Conservation (phyloP, 2,888 invertebrate genomes). For the Hanleya hanleyi region DNA sequence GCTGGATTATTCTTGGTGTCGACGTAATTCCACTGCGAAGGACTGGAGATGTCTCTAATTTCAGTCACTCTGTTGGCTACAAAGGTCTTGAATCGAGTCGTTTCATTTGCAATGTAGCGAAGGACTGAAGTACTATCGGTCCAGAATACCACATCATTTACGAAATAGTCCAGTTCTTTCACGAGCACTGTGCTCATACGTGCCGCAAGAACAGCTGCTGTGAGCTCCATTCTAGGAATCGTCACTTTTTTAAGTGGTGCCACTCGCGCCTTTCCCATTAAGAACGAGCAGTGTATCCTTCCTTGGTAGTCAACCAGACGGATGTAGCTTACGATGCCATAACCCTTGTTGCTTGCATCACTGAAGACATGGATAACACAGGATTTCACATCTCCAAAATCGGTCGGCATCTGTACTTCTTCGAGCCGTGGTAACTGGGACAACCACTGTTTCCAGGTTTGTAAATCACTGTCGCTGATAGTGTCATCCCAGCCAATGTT, state of each 20-base stretch:
- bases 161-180: conserved; percentile 13
- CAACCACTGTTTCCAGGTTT: conserved; percentile 21
- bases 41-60: conserved; percentile 20
- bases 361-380: conserved; percentile 31
- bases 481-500: not conserved
- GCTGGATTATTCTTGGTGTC: conserved; percentile 19
- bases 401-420: conserved; percentile 26
- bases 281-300: conserved; percentile 32
- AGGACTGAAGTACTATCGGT: conserved; percentile 28
- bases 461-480: not conserved
- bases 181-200: conserved; percentile 9
- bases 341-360: conserved; percentile 36
- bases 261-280: conserved; percentile 34
- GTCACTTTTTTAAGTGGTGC: conserved; percentile 22
- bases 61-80: conserved; percentile 29
- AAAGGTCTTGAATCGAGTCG: conserved; percentile 35
- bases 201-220: conserved; percentile 27
- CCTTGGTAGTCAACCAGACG: conserved; percentile 15
- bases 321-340: conserved; percentile 31
- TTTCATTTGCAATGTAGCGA: conserved; percentile 20
- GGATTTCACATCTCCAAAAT: conserved; percentile 17
- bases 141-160: conserved; percentile 7
- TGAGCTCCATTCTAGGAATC: conserved; percentile 36
- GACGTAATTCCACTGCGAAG: conserved; percentile 13
- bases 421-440: conserved; percentile 10